Conservation (phyloP, 2,113 vertebrate species). For the Xenus cinereus region DNA sequence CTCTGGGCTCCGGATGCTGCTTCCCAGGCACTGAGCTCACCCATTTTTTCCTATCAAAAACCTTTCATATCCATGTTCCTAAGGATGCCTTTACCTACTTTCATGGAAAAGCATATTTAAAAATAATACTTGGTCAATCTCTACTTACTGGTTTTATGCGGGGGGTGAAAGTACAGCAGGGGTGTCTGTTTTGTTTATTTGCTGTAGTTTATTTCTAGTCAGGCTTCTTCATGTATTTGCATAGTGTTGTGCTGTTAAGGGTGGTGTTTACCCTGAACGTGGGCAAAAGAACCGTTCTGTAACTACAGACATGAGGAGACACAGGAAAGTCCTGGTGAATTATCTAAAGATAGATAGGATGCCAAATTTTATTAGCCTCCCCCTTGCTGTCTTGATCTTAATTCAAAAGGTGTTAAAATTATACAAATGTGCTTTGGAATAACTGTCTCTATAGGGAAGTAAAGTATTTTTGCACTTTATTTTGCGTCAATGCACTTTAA, state of each 20-base stretch:
- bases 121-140: background rate
- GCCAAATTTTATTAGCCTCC: background rate
- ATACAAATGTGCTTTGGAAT: background rate
- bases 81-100: background rate
- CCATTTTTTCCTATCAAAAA: background rate
- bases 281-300: background rate
- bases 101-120: background rate
- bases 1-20: background rate
- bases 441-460: background rate
- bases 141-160: background rate
- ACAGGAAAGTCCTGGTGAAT: background rate
- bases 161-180: background rate
- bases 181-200: background rate
- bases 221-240: background rate
- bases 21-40: background rate
- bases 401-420: background rate
- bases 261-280: background rate
- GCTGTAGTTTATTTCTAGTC: background rate
- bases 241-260: background rate
- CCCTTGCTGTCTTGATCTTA: background rate
- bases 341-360: background rate
- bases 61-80: background rate
- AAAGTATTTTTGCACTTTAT: background rate
- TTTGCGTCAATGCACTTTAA: background rate
- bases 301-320: background rate